Conservation (phyloP, 2,797 vertebrate genomes). For the Oreonectes daqikongensis region DNA sequence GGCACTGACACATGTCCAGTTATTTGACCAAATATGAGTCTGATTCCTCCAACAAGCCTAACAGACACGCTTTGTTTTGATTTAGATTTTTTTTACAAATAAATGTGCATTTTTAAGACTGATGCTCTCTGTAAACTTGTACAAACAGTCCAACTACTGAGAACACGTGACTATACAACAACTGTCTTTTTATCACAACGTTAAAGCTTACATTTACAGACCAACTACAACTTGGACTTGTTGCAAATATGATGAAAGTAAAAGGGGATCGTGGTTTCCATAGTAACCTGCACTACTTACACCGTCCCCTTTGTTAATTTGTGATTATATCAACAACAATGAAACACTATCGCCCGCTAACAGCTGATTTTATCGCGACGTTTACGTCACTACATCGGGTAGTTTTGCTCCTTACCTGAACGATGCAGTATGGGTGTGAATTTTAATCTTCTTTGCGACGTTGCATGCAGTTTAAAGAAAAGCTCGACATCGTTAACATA, state of each 20-base stretch:
- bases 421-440: not conserved
- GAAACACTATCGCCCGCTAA: not conserved
- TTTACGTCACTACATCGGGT: not conserved
- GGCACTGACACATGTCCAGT: too few species aligned
- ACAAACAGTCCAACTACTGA: not conserved
- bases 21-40: too few species aligned
- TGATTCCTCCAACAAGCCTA: too few species aligned
- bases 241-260: not conserved
- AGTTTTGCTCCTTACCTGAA: constrained; percentile 15
- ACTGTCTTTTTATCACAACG: too few species aligned
- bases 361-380: not conserved
- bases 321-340: not conserved
- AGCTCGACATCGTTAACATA: constrained; percentile 23
- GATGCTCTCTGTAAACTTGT: not conserved
- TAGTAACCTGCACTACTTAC: constrained; percentile 23
- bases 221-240: not conserved
- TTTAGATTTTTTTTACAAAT: too few species aligned
- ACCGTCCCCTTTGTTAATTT: constrained; percentile 13
- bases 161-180: not conserved
- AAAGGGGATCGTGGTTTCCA: not conserved
- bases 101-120: too few species aligned
- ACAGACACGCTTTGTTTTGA: too few species aligned
- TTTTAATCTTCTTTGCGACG: constrained; percentile 12
- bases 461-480: constrained; percentile 33
- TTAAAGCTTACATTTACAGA: not conserved